Percentiles rank a stretch among this genome's conserved stretches.
Conservation (phyloP, 2,888 invertebrate genomes). For the Osmoderma eremita region DNA sequence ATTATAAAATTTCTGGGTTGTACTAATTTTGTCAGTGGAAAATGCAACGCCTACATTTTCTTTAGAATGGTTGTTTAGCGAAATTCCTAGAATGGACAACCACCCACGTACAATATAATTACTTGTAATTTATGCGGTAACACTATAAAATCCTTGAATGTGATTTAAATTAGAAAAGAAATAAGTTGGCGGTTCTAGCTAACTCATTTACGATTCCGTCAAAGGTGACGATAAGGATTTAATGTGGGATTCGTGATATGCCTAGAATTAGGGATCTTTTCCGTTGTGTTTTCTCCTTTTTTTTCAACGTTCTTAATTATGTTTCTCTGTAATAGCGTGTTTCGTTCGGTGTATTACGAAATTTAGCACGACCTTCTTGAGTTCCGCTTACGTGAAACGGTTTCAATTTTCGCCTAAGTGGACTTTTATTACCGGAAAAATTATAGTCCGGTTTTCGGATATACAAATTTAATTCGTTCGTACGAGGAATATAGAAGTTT, state of each 20-base stretch:
- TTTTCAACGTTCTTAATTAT: slow-evolving; percentile 13
- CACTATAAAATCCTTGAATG: not conserved
- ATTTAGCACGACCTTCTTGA: not conserved
- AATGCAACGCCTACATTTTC: too few relatives aligned
- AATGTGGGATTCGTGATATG: slow-evolving; percentile 4
- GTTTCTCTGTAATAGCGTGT: slow-evolving; percentile 13
- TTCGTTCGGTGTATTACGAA: slow-evolving; percentile 1
- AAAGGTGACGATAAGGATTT: slow-evolving; percentile 18
- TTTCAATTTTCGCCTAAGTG: not conserved
- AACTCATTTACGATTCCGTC: slow-evolving; percentile 21
- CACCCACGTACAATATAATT: too few relatives aligned
- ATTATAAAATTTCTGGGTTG: too few relatives aligned
- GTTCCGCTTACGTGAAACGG: not conserved
- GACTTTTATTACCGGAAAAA: slow-evolving; percentile 2
- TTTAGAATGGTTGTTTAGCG: too few relatives aligned
- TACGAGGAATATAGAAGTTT: too few relatives aligned
- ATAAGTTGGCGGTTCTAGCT: not conserved
- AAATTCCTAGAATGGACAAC: too few relatives aligned
- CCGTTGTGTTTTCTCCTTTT: too few relatives aligned
- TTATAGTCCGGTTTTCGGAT: too few relatives aligned
- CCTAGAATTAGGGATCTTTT: slow-evolving; percentile 2
- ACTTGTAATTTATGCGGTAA: too few relatives aligned
- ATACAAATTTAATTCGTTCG: too few relatives aligned
- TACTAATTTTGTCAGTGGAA: too few relatives aligned
- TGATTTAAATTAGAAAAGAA: slow-evolving; percentile 24